Percentiles rank a stretch among this genome's conserved stretches.
These are phyloP conservation scores for Thripadectes ignobilis DNA, from an alignment of 2,797 vertebrate species.

Conservation along the genomic window DNA sequence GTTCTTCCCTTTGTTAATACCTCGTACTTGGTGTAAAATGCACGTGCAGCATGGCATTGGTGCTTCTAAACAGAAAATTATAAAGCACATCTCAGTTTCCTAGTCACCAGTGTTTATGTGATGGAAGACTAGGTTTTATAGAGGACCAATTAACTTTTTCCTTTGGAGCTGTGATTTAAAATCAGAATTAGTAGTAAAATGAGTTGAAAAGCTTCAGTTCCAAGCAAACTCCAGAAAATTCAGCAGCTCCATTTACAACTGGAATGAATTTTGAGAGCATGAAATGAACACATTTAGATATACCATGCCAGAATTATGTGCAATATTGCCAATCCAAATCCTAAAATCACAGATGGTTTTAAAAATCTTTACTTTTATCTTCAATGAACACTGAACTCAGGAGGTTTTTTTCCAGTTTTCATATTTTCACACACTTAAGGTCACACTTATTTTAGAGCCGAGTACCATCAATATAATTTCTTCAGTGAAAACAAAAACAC, in stretches of 20 bases:
- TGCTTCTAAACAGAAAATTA: background rate
- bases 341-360: background rate
- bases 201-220: background rate
- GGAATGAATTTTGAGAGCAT: background rate
- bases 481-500: background rate
- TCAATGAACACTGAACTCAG: background rate
- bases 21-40: background rate
- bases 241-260: background rate
- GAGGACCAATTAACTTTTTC: background rate
- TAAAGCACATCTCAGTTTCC: background rate
- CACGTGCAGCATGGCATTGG: background rate
- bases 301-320: background rate
- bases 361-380: background rate
- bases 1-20: background rate
- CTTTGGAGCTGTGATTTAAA: background rate
- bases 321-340: background rate
- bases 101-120: background rate
- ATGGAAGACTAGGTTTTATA: background rate
- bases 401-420: accelerated
- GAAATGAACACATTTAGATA: background rate
- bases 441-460: background rate
- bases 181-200: background rate
- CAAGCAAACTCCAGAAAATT: background rate
- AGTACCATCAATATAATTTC: background rate
- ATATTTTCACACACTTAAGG: background rate